Evolutionary conservation across 1,140 invertebrate genomes (phyloP).

Genomic region (Carcinoscorpius rotundicauda): DNA sequence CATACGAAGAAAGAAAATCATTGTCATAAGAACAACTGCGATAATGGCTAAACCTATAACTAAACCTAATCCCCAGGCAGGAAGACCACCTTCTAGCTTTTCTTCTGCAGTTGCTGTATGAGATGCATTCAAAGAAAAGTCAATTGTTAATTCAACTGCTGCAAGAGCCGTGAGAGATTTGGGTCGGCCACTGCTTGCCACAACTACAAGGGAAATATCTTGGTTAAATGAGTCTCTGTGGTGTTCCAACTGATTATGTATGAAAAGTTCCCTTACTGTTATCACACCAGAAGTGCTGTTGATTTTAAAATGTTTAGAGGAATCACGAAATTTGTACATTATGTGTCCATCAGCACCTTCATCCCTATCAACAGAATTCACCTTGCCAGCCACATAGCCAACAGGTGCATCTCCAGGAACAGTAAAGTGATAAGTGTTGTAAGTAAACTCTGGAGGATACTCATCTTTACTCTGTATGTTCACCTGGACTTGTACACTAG

Average conservation of each 20-base stretch:
- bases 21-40: constrained; percentile 49
- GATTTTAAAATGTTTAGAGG: constrained; percentile 76
- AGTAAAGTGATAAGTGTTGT: constrained; percentile 71
- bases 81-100: constrained; percentile 48
- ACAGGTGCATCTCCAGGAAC: constrained; percentile 51
- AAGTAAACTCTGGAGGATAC: constrained; percentile 78
- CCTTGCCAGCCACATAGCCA: constrained; percentile 70
- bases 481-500: constrained; percentile 63
- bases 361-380: constrained; percentile 78
- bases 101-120: constrained; percentile 39
- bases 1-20: constrained; percentile 63
- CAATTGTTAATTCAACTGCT: constrained; percentile 69
- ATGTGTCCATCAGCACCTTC: constrained; percentile 81
- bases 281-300: constrained; percentile 72
- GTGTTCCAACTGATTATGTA: too few relatives aligned
- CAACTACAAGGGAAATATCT: constrained; percentile 48
- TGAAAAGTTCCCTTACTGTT: too few relatives aligned
- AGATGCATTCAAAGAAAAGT: constrained; percentile 40
- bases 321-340: constrained; percentile 70
- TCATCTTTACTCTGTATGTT: constrained; percentile 85
- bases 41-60: constrained; percentile 69
- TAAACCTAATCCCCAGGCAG: constrained; percentile 75
- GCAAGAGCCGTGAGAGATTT: constrained; percentile 72
- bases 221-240: constrained; percentile 6
- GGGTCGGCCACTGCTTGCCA: constrained; percentile 73